Evolutionary conservation across 2,888 invertebrate genomes (phyloP), one percentile per base, ranked within the genome.

Genomic region (Dynastes hyllus): DNA sequence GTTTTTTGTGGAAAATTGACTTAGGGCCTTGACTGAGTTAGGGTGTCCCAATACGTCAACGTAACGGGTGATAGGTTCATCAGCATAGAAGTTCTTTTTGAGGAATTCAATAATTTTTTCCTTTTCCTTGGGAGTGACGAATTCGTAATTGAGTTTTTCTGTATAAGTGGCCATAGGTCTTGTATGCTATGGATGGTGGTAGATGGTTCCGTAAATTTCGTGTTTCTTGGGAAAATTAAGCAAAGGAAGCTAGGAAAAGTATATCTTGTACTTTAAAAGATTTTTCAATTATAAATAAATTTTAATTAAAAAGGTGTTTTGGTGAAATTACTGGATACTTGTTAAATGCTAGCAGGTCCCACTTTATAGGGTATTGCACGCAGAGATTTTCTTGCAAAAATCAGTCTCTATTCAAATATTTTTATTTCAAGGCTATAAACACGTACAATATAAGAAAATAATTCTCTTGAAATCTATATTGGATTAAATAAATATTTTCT

Each of bases 11-110:
- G 93, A 93, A 85, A 92, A 94, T 1, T 91, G 91, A 81, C 94
- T 94, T 22, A 94, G 87, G 82, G 93, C 93, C 0, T 87, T 73
- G 5, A 91, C 90, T 16, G 91, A 91, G 55, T 91, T 90, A n/a
- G 92, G 91, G 0, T 91, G 91, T 79, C 92, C 92, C 80, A 93
- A 89, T 0, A 94, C 88, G 77, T 92, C 89, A 58, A 94, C 90
- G 63, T 90, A 91, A 9, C 91, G 87, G 87, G 94, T 94, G 83
- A 94, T 89, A 0, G 94, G 94, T 84, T 94, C 94, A 84, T 94
- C 94, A 45, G 91, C 91, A 90, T 93, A 94, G 91, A 94, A 94
- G 86, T 92, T 93, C 79, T 91, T 91, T 82, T 88, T 87, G 4
- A 92, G 86, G 84, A 92, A 91, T 58, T 89, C 87, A 11, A 93